Evolutionary conservation across 2,888 invertebrate genomes (phyloP).

Genomic region (Sussaba pulchella): DNA sequence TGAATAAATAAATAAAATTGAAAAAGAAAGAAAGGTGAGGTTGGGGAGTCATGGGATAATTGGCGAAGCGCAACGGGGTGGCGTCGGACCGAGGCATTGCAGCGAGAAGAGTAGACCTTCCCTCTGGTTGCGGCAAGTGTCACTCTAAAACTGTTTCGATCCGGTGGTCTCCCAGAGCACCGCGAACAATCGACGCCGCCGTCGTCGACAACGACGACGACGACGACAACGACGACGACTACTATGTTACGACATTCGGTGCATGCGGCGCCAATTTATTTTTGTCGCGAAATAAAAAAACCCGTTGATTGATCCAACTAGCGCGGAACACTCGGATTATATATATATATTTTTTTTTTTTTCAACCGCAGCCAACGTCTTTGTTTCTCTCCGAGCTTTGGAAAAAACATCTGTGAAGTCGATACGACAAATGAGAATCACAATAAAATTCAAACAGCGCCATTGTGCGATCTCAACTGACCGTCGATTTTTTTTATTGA

Average conservation of each 20-base stretch:
- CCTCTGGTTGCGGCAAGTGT: slow-evolving; percentile 22
- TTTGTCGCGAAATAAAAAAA: slow-evolving; percentile 56
- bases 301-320: slow-evolving; percentile 51
- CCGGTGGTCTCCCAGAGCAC: slow-evolving; percentile 33
- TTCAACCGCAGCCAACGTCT: background rate
- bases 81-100: background rate
- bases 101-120: slow-evolving; percentile 38
- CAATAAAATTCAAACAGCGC: no score
- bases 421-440: background rate
- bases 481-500: no score
- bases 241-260: slow-evolving; percentile 59
- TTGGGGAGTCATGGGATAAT: background rate
- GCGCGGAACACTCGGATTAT: slow-evolving; percentile 23
- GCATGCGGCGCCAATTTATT: slow-evolving; percentile 65
- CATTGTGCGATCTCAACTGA: no score
- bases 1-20: background rate
- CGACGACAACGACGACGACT: background rate
- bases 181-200: slow-evolving; percentile 54
- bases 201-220: slow-evolving; percentile 5
- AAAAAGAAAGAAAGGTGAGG: background rate
- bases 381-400: background rate
- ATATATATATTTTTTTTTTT: background rate
- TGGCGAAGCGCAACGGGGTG: slow-evolving; percentile 16
- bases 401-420: background rate
- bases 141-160: slow-evolving; percentile 48